Base-by-base conservation (phyloP, 2,888 invertebrate species). In the Amblyjoppa proteus region DNA sequence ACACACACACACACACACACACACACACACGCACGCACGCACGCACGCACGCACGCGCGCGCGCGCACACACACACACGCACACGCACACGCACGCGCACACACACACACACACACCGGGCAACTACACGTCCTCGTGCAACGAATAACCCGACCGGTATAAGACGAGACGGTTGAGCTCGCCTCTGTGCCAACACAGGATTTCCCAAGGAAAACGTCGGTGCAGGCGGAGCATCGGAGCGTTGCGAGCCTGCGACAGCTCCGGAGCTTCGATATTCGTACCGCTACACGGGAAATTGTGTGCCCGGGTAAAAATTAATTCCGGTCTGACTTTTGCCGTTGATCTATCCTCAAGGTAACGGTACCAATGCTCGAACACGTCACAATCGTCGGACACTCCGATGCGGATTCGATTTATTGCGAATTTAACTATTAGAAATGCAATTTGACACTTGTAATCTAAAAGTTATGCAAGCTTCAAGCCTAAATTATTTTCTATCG, bases 111-210 rank as follows among this genome's bases (percentile, higher is more conserved):
- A 45, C 16, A 49, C 51, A 70, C 66, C 53, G 34, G 20, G 69
- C 28, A 51, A 64, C 28, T 34, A 5, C 51, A n/a, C 38, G 13
- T 34, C 68, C 68, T 81, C 61, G 7, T 28, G 68, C 58, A 69
- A 81, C 68, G 68, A 75, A 69, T 58, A 81, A 45, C 56, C 45
- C 56, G 20, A 20, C 53, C 68, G 38, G 16, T 58, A 31, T 69
- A 61, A 68, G 58, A 13, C 38, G n/a, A 38, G 74, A 56, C 38
- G 53, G 56, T 69, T 68, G n/a, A 69, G 69, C 41, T 45, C 58
- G 56, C 49, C 53, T 76, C 71, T 77, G 16, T 66, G 71, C 76
- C 41, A 71, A 76, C 69, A 66, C 75, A 75, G 45, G 53, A 61
- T 71, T 82, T 71, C 76, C 13, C 56, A 20, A 74, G 49, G 45